A percentile compares a stretch with the other conserved stretches of the same genome.
These are phyloP conservation scores for Sturnira hondurensis DNA, from an alignment of 2,113 vertebrate genomes.

Conservation along the genomic window DNA sequence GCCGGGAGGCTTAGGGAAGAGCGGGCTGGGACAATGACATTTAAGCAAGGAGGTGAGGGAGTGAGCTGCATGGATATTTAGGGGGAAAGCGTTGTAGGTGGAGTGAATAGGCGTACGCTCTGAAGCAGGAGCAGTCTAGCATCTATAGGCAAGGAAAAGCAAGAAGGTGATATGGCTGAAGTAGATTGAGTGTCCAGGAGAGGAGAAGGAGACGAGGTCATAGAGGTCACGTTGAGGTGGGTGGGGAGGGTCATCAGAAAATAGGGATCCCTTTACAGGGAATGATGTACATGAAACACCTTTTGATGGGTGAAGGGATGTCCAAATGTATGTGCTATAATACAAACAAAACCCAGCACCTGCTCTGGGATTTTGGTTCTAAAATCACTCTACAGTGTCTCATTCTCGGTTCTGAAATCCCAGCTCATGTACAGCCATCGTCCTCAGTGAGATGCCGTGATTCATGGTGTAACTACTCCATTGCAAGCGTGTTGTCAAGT, in stretches of 20 bases:
- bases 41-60: neutral
- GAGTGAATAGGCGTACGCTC: neutral
- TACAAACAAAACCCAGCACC: neutral
- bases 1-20: neutral
- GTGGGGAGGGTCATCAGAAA: neutral
- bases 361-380: neutral
- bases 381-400: neutral
- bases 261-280: neutral
- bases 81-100: neutral
- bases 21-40: neutral
- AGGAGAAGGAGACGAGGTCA: neutral
- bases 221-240: neutral
- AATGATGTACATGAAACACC: accelerated
- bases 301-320: neutral
- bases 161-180: neutral
- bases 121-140: neutral
- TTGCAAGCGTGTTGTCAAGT: neutral
- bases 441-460: neutral
- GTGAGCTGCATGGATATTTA: neutral
- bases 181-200: neutral
- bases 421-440: neutral
- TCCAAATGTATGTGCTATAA: neutral
- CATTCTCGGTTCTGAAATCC: neutral
- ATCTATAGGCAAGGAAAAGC: neutral
- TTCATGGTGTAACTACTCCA: neutral